Percentiles rank a stretch among this genome's conserved stretches.
These are phyloP conservation scores for Leptinotarsa texana DNA, from an alignment of 1,140 invertebrate species.

Conservation along the genomic window DNA sequence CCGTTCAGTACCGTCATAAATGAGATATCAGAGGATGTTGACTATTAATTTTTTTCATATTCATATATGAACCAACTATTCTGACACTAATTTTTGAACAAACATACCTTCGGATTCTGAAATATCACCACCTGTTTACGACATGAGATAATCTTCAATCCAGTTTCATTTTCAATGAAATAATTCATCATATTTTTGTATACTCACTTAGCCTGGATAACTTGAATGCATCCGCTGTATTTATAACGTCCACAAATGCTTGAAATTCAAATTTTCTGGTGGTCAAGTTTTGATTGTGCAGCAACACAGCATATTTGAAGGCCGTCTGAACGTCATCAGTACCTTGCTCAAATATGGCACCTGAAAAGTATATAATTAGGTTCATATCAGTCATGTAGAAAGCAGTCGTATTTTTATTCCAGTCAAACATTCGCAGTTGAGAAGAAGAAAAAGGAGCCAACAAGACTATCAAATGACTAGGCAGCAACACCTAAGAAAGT, in stretches of 20 bases:
- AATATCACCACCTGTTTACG: no score
- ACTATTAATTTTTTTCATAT: no score
- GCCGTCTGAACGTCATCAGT: slow-evolving; percentile 86
- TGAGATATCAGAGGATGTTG: no score
- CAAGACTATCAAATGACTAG: no score
- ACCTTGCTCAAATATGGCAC: slow-evolving; percentile 87
- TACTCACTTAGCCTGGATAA: slow-evolving; percentile 86
- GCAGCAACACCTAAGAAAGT: no score
- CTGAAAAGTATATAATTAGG: slow-evolving; percentile 57
- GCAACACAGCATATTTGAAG: slow-evolving; percentile 83
- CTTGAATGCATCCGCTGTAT: slow-evolving; percentile 91
- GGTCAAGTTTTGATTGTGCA: slow-evolving; percentile 78
- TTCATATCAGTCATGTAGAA: no score
- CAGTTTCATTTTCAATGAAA: background rate
- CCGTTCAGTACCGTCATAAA: no score
- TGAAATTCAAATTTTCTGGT: slow-evolving; percentile 77
- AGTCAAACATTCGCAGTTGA: no score
- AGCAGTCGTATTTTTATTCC: no score
- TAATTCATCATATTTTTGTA: background rate
- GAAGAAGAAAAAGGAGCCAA: no score
- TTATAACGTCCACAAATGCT: slow-evolving; percentile 87
- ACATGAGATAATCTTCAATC: no score
- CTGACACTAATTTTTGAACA: background rate
- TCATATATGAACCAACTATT: no score
- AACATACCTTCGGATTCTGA: background rate